Evolutionary conservation across 1,140 invertebrate genomes (phyloP), one percentile per base, ranked within the genome.

Genomic region (Drosophila teissieri): DNA sequence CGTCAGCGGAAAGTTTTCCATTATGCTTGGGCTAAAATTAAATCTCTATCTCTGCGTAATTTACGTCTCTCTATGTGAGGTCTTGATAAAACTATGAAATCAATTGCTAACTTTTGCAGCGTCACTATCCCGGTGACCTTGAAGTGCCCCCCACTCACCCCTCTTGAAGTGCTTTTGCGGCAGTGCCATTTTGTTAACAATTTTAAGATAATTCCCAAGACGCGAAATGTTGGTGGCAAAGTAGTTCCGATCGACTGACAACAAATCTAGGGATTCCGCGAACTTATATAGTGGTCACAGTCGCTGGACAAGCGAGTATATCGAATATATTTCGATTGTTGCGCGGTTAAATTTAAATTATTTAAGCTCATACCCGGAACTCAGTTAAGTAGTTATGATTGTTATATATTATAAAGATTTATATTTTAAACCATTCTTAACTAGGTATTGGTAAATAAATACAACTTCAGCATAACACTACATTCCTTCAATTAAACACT

Each of bases 81-180:
- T 36, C 36, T 42, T 40, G 62, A 77, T 61, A 77, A 54, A 69
- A 77, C 64, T 57, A 69, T 45, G 8, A 12, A 68, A 76, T 51
- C 40, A 65, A 48, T 74, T 31, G 36, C 19, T 7, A 36, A 45
- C 19, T 74, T 51, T 24, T 64, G 72, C 57, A 51, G 14, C 17
- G 48, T 78, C 58, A 72, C 53, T 36, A 40, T 37, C 48, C 52
- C 49, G 22, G n/a, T 65, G 56, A 65, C 58, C 64, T 79, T 78
- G 19, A 65, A 51, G 19, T 34, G 54, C 64, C 46, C 57, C 57
- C 31, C 14, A 68, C 84, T 78, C n/a, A 90, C 84, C 84, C 63
- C 58, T 76, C n/a, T 89, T 89, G 19, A 89, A 89, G 64, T 89
- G 84, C 17, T 75, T 78, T 11, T 68, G 51, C 19, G 83, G 83